Conservation (phyloP, 1,140 invertebrate species). For the Zaprionus gabonicus region DNA sequence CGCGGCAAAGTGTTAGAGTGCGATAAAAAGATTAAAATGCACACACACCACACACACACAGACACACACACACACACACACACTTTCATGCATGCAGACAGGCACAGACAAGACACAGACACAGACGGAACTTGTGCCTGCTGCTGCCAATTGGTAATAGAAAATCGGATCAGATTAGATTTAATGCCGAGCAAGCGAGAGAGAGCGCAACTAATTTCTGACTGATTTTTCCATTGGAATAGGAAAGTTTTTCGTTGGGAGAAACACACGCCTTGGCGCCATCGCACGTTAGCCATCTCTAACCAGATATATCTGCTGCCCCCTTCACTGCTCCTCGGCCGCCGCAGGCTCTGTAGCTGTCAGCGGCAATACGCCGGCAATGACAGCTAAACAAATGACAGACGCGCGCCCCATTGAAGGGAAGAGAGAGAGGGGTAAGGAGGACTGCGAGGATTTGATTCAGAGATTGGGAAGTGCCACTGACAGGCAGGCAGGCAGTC, state of each 20-base stretch:
- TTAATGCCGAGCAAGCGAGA: constrained; percentile 65
- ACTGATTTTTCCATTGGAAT: constrained; percentile 69
- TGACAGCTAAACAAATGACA: constrained; percentile 83
- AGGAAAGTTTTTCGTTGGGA: constrained; percentile 27
- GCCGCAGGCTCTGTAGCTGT: constrained; percentile 46
- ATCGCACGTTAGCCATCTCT: background rate
- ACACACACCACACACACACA: constrained; percentile 32
- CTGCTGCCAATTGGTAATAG: constrained; percentile 70
- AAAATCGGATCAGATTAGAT: constrained; percentile 83
- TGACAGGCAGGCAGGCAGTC: constrained; percentile 33
- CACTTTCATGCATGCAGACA: constrained; percentile 9
- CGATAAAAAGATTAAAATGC: constrained; percentile 82
- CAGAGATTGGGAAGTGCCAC: constrained; percentile 38
- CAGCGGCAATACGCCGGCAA: constrained; percentile 74
- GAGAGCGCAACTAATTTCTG: constrained; percentile 67
- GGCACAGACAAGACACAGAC: constrained; percentile 15
- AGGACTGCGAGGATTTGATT: constrained; percentile 19
- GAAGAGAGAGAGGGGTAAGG: background rate
- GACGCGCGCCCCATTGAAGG: constrained; percentile 49
- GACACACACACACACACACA: constrained; percentile 33
- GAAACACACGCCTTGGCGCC: constrained; percentile 36
- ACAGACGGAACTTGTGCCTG: background rate
- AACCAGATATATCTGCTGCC: background rate
- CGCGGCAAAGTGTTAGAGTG: constrained; percentile 71
- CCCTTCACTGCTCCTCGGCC: background rate